Evolutionary conservation across 2,113 vertebrate species (phyloP).

Genomic region (Dolichotis patagonum): DNA sequence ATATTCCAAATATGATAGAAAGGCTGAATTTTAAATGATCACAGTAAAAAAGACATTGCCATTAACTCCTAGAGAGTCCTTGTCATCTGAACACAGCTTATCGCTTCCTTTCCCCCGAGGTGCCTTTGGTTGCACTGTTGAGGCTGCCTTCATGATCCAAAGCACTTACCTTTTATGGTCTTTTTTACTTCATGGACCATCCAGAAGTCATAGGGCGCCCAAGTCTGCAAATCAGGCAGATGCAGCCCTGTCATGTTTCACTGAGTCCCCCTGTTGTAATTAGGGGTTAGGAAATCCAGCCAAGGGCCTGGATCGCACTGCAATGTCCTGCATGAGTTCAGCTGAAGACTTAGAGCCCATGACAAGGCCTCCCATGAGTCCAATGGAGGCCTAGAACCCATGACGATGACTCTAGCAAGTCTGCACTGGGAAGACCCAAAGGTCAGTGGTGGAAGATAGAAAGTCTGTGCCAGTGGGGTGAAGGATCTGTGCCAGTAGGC

Average conservation of each 20-base stretch:
- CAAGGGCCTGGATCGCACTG: too few relatives aligned
- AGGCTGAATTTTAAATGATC: background rate
- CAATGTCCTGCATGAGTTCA: too few relatives aligned
- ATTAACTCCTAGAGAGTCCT: background rate
- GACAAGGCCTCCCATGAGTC: too few relatives aligned
- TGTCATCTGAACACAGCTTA: background rate
- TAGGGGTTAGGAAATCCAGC: too few relatives aligned
- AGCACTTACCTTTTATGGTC: background rate
- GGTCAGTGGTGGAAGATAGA: too few relatives aligned
- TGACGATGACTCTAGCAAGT: too few relatives aligned
- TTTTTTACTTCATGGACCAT: background rate
- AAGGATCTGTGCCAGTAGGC: too few relatives aligned
- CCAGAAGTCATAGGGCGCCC: background rate
- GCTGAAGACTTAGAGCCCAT: too few relatives aligned
- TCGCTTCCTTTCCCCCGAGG: background rate
- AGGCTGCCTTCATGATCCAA: background rate
- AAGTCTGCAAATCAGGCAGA: background rate
- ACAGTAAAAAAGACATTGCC: background rate
- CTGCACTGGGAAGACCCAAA: too few relatives aligned
- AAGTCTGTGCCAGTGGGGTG: too few relatives aligned
- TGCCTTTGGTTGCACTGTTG: background rate
- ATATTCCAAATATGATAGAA: background rate
- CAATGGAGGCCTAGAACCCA: too few relatives aligned
- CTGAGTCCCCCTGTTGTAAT: background rate
- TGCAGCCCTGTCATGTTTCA: background rate